phyloP scores from a whole-genome alignment of 1,140 invertebrate genomes.

The Drosophila pachea region DNA sequence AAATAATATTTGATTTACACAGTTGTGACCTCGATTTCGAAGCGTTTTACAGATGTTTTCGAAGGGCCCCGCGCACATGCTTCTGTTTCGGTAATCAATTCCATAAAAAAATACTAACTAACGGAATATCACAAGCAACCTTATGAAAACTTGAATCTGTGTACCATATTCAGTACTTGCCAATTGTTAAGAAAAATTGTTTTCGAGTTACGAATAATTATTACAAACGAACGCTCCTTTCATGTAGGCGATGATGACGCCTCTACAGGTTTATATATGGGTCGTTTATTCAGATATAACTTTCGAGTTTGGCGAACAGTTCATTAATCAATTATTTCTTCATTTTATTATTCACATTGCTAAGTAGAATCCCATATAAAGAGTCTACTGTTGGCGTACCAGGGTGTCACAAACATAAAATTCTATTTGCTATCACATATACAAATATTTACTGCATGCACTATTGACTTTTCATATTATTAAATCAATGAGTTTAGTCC shows the following conservation, averaged over 20 bases:
- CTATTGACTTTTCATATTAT: not conserved
- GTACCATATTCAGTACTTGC: too few species aligned
- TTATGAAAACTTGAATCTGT: too few species aligned
- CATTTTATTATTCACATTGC: conserved; percentile 60
- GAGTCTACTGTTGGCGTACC: conserved; percentile 18
- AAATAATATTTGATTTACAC: conserved; percentile 57
- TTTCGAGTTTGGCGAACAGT: conserved; percentile 60
- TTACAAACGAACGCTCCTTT: not conserved
- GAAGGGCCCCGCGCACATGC: conserved; percentile 25
- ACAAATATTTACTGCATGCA: conserved; percentile 2
- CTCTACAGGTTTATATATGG: conserved; percentile 56
- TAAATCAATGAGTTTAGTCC: not conserved
- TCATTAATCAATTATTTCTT: conserved; percentile 58
- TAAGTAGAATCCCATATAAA: conserved; percentile 21
- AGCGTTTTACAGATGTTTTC: conserved; percentile 58
- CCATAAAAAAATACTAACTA: not conserved
- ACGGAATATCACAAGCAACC: not conserved
- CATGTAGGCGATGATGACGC: conserved; percentile 56
- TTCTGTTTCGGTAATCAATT: conserved; percentile 12
- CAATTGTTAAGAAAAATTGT: not conserved
- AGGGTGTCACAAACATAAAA: conserved; percentile 3
- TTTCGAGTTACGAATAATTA: not conserved
- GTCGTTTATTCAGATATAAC: conserved; percentile 50
- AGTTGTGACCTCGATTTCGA: conserved; percentile 63
- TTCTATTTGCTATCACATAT: conserved; percentile 5